Percentiles rank a stretch among this genome's conserved stretches.
phyloP scores from a whole-genome alignment of 2,113 vertebrate genomes.

The Onychostruthus taczanowskii region DNA sequence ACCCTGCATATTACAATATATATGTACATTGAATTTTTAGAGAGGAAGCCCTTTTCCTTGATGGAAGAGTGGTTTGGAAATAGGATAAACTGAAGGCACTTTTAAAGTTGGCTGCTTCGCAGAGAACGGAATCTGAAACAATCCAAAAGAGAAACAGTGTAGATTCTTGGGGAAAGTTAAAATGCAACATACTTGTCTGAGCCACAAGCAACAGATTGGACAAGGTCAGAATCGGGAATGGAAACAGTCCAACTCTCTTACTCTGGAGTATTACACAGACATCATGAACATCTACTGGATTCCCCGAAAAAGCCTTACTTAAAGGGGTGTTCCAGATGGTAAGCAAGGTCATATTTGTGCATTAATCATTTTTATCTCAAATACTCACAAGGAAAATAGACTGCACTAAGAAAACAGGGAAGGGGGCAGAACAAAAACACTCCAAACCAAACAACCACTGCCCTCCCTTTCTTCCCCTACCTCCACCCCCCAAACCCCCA shows the following conservation, averaged over 20 bases:
- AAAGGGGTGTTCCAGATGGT: background rate
- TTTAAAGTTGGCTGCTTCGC: background rate
- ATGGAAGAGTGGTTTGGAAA: background rate
- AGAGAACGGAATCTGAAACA: background rate
- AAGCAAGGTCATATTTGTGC: background rate
- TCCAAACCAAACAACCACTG: background rate
- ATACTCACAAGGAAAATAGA: background rate
- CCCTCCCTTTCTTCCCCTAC: background rate
- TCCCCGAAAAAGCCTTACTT: background rate
- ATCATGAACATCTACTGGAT: background rate
- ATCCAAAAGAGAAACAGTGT: background rate
- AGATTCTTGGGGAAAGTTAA: background rate
- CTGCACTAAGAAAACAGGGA: background rate
- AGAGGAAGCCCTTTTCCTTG: background rate
- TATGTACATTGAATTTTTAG: background rate
- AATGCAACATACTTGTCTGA: background rate
- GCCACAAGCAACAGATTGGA: background rate
- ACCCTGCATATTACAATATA: background rate
- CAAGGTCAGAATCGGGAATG: background rate
- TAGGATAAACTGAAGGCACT: background rate
- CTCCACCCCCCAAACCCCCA: rapidly evolving
- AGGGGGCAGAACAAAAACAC: background rate
- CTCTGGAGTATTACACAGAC: background rate
- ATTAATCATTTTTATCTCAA: constrained; percentile 12
- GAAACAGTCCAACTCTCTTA: background rate